Base-by-base conservation (phyloP, 2,113 vertebrate species). In the Tenrec ecaudatus region DNA sequence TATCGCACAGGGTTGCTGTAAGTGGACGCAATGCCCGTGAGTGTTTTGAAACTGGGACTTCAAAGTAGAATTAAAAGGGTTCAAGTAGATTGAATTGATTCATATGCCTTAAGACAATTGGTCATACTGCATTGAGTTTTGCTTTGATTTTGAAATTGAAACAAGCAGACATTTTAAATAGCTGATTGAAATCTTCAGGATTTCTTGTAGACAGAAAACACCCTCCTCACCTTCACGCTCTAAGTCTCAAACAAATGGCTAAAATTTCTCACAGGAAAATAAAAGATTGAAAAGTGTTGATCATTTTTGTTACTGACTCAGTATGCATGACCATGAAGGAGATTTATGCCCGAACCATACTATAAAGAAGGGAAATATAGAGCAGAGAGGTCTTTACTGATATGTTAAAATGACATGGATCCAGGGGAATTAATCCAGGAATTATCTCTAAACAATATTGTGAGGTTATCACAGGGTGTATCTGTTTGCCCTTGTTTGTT, bases 141-240 rank as follows among this genome's bases (percentile, higher is more conserved):
- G 47, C 47, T 53, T 53, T 53, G 11, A 53, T 53, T 53, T 53
- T 36, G 8, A 60, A 69, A 76, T 76, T 3, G 76, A 94, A 82
- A 60, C 64, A 86, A 53, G 47, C 12, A 12, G 11, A 53, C 40
- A 36, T 85, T 90, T 47, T 31, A 62, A 79, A 75, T 58, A 58
- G 33, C 38, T 82, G 60, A 47, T 58, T 73, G 58, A 36, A 69
- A 68, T 16, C 1, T 60, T 82, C 6, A 60, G 6, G 27, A 86
- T 38, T 86, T 7, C 8, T 62, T 77, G 6, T 64, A 25, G 14
- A 5, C 69, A 19, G 3, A 6, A 40, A 82, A n/a, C 36, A 75
- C 12, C 6, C 14, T 79, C 20, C 0, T 20, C 12, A 7, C 4
- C 2, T 75, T 2, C 31, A n/a, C 4, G 2, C 27, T 3, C 0